Conservation (phyloP, 2,797 vertebrate genomes). For the Nothura maculosa region DNA sequence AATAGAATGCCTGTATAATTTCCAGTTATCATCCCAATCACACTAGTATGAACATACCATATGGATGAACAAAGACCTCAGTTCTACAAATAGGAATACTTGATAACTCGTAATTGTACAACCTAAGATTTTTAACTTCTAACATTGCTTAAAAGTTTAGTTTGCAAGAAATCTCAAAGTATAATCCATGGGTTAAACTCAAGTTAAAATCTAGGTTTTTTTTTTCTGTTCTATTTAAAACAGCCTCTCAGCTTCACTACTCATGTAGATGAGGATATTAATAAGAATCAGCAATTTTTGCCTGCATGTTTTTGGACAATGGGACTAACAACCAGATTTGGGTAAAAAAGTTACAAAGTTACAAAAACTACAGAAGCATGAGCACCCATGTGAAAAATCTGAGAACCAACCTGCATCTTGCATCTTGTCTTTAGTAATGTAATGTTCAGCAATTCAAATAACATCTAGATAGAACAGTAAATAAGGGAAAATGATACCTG, state of each 20-base stretch:
- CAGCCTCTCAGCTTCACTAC: background rate
- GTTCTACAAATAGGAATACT: background rate
- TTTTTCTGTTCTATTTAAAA: background rate
- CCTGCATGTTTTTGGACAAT: background rate
- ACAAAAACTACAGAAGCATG: background rate
- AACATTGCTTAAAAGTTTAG: background rate
- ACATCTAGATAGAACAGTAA: background rate
- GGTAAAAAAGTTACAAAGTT: background rate
- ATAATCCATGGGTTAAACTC: background rate
- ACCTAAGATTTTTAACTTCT: background rate
- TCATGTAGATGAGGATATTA: background rate
- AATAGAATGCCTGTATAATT: background rate
- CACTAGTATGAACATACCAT: accelerated
- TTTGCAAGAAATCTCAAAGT: background rate
- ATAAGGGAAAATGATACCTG: background rate
- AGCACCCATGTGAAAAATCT: background rate
- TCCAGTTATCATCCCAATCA: background rate
- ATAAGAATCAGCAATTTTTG: background rate
- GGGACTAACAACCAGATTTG: background rate
- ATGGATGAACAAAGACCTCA: background rate
- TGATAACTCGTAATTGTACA: background rate
- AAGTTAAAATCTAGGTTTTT: background rate
- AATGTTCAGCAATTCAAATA: background rate
- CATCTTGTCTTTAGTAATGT: background rate
- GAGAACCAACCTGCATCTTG: accelerated